phyloP scores from a whole-genome alignment of 2,797 vertebrate genomes.

The Coreius guichenoti region DNA sequence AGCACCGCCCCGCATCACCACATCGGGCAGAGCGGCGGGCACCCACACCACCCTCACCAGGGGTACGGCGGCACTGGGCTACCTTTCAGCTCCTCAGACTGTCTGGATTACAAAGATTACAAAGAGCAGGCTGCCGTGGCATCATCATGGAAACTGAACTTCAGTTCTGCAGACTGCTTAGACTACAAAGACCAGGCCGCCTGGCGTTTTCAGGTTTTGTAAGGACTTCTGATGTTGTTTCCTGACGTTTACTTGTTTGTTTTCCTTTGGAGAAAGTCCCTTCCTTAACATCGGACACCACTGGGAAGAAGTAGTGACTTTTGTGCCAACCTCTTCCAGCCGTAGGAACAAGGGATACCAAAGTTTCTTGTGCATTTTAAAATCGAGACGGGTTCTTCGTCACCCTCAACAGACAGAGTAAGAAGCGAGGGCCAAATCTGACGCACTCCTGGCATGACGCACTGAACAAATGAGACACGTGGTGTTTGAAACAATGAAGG shows the following conservation, averaged over 20 bases:
- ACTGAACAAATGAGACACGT: constrained; percentile 24
- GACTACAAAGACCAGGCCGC: constrained; percentile 99
- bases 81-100: constrained; percentile 93
- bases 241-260: constrained; percentile 49
- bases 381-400: background rate
- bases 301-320: constrained; percentile 22
- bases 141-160: constrained; percentile 95
- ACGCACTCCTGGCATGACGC: constrained; percentile 24
- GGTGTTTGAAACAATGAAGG: constrained; percentile 64
- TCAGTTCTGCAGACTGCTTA: constrained; percentile 94
- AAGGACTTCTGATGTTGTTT: constrained; percentile 67
- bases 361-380: constrained; percentile 50
- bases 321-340: constrained; percentile 27
- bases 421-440: constrained; percentile 16
- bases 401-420: background rate
- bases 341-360: constrained; percentile 25
- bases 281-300: background rate
- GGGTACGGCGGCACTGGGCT: constrained; percentile 84
- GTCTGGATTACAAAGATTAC: constrained; percentile 96
- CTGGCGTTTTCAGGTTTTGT: constrained; percentile 98
- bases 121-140: constrained; percentile 77
- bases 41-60: constrained; percentile 87
- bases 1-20: constrained; percentile 90
- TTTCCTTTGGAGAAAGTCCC: constrained; percentile 46
- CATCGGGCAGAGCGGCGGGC: constrained; percentile 86